A percentile compares a stretch with the other conserved stretches of the same genome.
Conservation (phyloP, 2,888 invertebrate species). For the Mimas tiliae region DNA sequence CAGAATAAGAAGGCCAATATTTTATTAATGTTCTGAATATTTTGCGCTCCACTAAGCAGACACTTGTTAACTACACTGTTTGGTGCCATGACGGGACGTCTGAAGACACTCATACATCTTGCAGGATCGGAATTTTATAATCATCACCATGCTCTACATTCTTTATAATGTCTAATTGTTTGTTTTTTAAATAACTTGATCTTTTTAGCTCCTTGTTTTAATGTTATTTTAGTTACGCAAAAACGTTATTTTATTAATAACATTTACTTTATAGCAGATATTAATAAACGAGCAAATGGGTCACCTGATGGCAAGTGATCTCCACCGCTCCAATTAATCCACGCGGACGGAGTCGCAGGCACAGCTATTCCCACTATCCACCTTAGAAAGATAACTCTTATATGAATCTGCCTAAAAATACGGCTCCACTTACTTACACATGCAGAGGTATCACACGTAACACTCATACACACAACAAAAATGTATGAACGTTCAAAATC, state of each 20-base stretch:
- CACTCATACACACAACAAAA: too few relatives aligned
- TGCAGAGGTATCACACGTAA: too few relatives aligned
- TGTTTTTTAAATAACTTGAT: background rate
- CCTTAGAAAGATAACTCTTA: too few relatives aligned
- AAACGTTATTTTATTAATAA: background rate
- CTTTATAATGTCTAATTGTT: background rate
- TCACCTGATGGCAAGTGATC: too few relatives aligned
- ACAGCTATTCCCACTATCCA: too few relatives aligned
- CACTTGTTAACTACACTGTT: constrained; percentile 13
- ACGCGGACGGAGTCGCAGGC: too few relatives aligned
- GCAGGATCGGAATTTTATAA: constrained; percentile 6
- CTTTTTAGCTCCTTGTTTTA: background rate
- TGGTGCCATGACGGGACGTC: constrained; percentile 6
- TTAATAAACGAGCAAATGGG: too few relatives aligned
- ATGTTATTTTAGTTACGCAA: background rate
- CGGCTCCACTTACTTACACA: too few relatives aligned
- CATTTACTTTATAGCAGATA: background rate
- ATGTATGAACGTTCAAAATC: too few relatives aligned
- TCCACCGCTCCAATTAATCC: too few relatives aligned
- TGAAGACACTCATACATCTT: constrained; percentile 13
- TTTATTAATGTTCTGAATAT: constrained; percentile 30
- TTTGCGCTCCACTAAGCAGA: constrained; percentile 21
- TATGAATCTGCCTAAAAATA: too few relatives aligned
- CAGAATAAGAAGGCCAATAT: constrained; percentile 41
- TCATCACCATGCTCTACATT: background rate